Base-by-base conservation (phyloP, 53 echinoderm and acorn worm species). In the Astropecten irregularis region DNA sequence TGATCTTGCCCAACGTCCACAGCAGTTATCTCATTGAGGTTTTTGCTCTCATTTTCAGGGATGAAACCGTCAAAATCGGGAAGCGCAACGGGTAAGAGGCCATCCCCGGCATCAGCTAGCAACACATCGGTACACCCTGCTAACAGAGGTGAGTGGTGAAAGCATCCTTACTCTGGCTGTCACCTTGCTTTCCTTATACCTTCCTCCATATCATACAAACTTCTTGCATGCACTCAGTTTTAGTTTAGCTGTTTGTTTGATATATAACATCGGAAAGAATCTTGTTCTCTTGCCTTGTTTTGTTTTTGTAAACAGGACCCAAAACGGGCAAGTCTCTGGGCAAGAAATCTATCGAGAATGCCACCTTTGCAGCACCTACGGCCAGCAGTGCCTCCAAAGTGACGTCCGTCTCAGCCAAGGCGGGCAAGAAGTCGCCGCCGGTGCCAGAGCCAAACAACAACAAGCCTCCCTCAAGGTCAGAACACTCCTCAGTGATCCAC, bases 361-460 rank as follows among this genome's bases (percentile, higher is more conserved):
- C 74, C 74, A 74, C 74, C 38, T 74, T 74, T 74, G 83, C 66
- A 38, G 55, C 83, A 19, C 66, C 66, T 19, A 56, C 69, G 26
- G 69, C 69, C 22, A 68, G 69, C 68, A 84, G 84, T 28, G 52
- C 84, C 13, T 84, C 84, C 59, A 71, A 70, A 56, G 57, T 49
- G 68, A 58, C 84, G 1, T 26, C 58, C 2, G 18, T 44, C 47
- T 66, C 81, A 28, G 50, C 65, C 30, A 81, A 81, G 49, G 56
- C 81, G 5, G 81, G 81, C 29, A 69, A 71, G 48, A 44, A 32
- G 20, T 70, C 70, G 0, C 84, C 84, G 25, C 50, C 69, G 13
- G 69, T 40, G n/a, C 48, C 58, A n/a, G 84, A 84, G 50, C 26
- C 70, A 15, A 84, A 84, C 57, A 84, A 84, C 32, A 84, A 70